Evolutionary conservation across 2,888 invertebrate genomes (phyloP).

Genomic region (Diarsia rubi): DNA sequence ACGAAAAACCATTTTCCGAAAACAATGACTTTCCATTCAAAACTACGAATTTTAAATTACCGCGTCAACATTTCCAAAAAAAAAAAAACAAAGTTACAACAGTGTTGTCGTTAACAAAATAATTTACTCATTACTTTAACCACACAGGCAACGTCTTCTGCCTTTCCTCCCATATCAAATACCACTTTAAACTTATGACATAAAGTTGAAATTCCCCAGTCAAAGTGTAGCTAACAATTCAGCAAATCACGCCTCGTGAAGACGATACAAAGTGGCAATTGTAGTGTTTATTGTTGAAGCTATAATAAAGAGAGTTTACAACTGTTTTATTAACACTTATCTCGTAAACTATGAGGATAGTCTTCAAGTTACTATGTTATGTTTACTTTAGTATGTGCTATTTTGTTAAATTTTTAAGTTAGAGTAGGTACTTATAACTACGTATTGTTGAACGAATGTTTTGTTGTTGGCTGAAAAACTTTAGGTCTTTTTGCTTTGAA

Average conservation of each 20-base stretch:
- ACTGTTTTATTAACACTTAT: slow-evolving; percentile 76
- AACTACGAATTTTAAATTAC: slow-evolving; percentile 4
- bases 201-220: not conserved
- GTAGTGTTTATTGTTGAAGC: slow-evolving; percentile 76
- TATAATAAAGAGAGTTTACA: slow-evolving; percentile 76
- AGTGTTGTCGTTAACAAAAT: slow-evolving; percentile 64
- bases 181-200: not conserved
- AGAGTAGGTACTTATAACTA: not conserved
- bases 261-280: slow-evolving; percentile 73
- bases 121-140: slow-evolving; percentile 69
- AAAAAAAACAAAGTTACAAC: slow-evolving; percentile 47
- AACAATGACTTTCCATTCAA: not conserved
- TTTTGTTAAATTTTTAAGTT: slow-evolving; percentile 47
- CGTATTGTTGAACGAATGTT: not conserved
- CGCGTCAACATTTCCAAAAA: slow-evolving; percentile 30
- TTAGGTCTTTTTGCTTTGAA: not conserved
- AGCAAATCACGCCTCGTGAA: slow-evolving; percentile 5
- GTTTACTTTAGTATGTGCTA: slow-evolving; percentile 56
- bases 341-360: slow-evolving; percentile 71
- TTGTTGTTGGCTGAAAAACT: not conserved
- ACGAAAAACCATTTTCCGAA: not conserved
- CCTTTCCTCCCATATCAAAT: not conserved
- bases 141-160: slow-evolving; percentile 55
- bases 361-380: slow-evolving; percentile 57
- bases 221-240: not conserved